Base-by-base conservation (phyloP, 2,888 invertebrate species). In the Ennomos quercinarius region DNA sequence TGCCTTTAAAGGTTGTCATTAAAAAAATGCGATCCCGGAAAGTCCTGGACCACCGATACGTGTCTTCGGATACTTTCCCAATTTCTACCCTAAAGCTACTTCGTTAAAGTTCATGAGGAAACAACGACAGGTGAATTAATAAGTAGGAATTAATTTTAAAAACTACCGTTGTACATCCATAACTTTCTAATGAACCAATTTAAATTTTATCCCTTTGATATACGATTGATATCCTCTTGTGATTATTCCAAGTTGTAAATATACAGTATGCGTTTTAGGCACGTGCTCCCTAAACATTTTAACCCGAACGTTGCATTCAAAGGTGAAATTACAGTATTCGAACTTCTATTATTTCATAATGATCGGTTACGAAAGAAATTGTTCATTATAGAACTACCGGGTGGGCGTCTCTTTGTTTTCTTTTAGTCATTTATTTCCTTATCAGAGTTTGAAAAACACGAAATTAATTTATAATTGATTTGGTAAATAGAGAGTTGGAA, bases 1-100 rank as follows among this genome's bases (percentile, higher is more conserved):
- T 83, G 72, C 74, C 71, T 66, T 77, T 71, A 64, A 47, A 62
- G 67, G 70, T 74, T 78, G 77, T 78, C 71, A 78, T 77, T 75
- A 77, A 56, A 53, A 56, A 53, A 36, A 62, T 60, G 64, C 46
- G 67, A 56, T 64, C 56, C 60, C 64, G 58, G 67, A 59, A 71
- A 73, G 71, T 70, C 61, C 69, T 67, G 67, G 55, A 62, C 53
- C 62, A 57, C 42, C 48, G 63, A 64, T 69, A 68, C 49, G 45
- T 53, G 56, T 55, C 51, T 57, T 63, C 64, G 69, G 50, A 54
- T 58, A 64, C 57, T 53, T 63, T 61, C 45, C 35, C 40, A 61
- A 43, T 58, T 48, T 63, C 44, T 57, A 38, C 61, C 53, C 47
- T 69, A 59, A 34, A 13, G 1, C 9, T 36, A 57, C 44, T 41